phyloP scores from a whole-genome alignment of 2,797 vertebrate species.

The Pelochelys cantorii region DNA sequence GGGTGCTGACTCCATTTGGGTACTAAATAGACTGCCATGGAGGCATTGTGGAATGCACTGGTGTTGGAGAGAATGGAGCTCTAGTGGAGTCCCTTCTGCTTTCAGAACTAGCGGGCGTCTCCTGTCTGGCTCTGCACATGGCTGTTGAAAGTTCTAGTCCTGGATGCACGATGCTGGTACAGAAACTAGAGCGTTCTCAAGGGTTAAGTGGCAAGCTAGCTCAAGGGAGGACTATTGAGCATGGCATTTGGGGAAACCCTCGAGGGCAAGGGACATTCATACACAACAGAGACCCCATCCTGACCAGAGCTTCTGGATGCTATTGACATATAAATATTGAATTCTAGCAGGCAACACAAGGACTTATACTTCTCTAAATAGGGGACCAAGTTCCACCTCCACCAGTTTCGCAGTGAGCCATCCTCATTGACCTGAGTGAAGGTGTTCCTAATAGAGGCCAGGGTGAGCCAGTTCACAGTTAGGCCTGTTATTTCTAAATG shows the following conservation, averaged over 20 bases:
- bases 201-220: background rate
- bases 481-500: background rate
- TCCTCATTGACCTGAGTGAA: background rate
- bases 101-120: background rate
- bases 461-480: background rate
- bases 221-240: no score
- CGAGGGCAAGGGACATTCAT: background rate
- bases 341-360: background rate
- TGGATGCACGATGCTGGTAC: background rate
- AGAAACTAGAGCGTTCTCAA: background rate
- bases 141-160: background rate
- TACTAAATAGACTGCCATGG: background rate
- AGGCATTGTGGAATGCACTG: background rate
- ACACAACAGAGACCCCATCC: background rate
- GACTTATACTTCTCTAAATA: background rate
- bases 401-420: no score
- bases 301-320: background rate
- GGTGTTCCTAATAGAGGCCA: background rate
- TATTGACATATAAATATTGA: background rate
- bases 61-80: background rate
- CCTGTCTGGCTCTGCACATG: background rate
- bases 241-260: background rate
- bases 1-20: background rate
- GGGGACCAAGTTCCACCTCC: background rate
- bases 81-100: background rate